A percentile compares a stretch with the other conserved stretches of the same genome.
Conservation (phyloP, 2,888 invertebrate species). For the Cephus pygmeus region DNA sequence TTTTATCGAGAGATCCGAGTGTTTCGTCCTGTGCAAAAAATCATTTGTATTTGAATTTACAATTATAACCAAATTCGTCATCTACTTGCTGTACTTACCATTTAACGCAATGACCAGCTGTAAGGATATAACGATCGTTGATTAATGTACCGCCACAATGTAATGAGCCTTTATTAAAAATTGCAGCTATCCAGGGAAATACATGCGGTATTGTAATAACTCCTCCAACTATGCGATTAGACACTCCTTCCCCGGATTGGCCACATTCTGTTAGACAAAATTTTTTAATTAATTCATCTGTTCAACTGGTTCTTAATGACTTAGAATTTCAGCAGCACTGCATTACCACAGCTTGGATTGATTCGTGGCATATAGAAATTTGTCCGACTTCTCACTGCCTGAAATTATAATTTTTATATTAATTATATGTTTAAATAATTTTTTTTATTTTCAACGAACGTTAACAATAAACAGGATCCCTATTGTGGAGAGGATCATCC, state of each 20-base stretch:
- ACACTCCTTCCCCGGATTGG: conserved; percentile 36
- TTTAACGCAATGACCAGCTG: conserved; percentile 72
- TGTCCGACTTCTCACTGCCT: conserved; percentile 24
- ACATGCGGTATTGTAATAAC: conserved; percentile 67
- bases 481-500: conserved; percentile 20
- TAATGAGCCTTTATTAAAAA: conserved; percentile 64
- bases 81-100: conserved; percentile 60
- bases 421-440: neutral
- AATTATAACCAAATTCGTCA: neutral
- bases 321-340: neutral
- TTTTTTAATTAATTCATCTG: neutral
- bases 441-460: conserved; percentile 43
- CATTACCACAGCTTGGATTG: conserved; percentile 41
- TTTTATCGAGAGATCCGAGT: conserved; percentile 61
- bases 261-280: conserved; percentile 53
- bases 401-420: conserved; percentile 21
- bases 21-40: conserved; percentile 62
- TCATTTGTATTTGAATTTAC: neutral
- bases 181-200: conserved; percentile 71
- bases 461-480: conserved; percentile 35
- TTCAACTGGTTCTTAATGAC: neutral
- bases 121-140: conserved; percentile 69
- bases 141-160: conserved; percentile 71
- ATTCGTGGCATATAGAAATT: conserved; percentile 14
- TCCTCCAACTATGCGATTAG: conserved; percentile 70